Evolutionary conservation across 2,113 vertebrate genomes (phyloP).

Genomic region (Romanogobio albipinnatus): DNA sequence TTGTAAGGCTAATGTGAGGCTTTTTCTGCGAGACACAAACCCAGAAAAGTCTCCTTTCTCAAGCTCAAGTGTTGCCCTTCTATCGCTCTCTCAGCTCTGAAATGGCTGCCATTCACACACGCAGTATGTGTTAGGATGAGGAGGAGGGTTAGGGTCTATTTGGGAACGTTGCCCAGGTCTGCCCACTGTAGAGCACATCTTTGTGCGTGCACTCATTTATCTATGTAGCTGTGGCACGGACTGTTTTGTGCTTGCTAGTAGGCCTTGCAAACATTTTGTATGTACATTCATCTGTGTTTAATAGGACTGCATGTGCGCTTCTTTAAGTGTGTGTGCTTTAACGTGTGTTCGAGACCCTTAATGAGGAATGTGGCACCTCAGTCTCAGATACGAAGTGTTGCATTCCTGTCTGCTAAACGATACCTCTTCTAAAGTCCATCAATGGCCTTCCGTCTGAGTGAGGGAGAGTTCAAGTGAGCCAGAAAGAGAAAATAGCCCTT

Average conservation of each 20-base stretch:
- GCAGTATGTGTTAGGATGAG: constrained; percentile 16
- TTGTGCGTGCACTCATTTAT: constrained; percentile 13
- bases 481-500: constrained; percentile 16
- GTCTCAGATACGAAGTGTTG: constrained; percentile 21
- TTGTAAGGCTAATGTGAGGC: constrained; percentile 19
- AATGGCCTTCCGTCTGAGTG: not conserved
- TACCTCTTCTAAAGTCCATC: constrained; percentile 37
- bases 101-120: constrained; percentile 51
- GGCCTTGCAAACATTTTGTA: constrained; percentile 1
- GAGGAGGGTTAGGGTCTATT: constrained; percentile 14
- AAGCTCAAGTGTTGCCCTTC: constrained; percentile 32
- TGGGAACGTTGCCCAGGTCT: constrained; percentile 6
- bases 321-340: constrained; percentile 4
- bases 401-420: constrained; percentile 28
- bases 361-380: constrained; percentile 18
- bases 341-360: constrained; percentile 17
- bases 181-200: constrained; percentile 23
- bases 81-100: not conserved
- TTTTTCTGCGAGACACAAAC: constrained; percentile 2
- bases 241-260: constrained; percentile 33
- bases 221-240: constrained; percentile 24
- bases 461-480: constrained; percentile 21
- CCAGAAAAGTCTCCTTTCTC: constrained; percentile 24
- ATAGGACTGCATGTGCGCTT: constrained; percentile 5
- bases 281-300: constrained; percentile 37